Percentiles rank a stretch among this genome's conserved stretches.
These are phyloP conservation scores for Petrophora chlorosata DNA, from an alignment of 2,888 invertebrate species.

Conservation along the genomic window DNA sequence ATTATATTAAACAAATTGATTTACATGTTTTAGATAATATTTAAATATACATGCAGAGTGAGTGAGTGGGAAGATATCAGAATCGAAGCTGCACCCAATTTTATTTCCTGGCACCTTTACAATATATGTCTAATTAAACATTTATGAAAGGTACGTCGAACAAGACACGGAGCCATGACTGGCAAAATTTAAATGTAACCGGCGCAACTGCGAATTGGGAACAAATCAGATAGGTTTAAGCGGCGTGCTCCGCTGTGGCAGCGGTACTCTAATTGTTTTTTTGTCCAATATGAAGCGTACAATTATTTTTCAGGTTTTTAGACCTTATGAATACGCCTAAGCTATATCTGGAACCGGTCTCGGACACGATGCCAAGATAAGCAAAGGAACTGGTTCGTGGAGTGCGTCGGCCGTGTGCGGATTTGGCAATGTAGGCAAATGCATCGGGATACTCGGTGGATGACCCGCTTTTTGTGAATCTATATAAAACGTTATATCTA, in stretches of 20 bases:
- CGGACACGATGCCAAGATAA: slow-evolving; percentile 53
- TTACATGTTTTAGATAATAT: too few species aligned
- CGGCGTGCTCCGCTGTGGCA: slow-evolving; percentile 9
- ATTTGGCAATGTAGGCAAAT: slow-evolving; percentile 62
- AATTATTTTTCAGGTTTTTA: slow-evolving; percentile 42
- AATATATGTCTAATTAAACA: too few species aligned
- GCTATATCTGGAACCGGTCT: slow-evolving; percentile 58
- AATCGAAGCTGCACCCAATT: too few species aligned
- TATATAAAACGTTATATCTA: too few species aligned
- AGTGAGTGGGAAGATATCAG: too few species aligned
- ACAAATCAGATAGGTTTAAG: slow-evolving; percentile 33
- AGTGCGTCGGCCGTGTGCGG: slow-evolving; percentile 50
- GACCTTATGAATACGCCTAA: slow-evolving; percentile 44
- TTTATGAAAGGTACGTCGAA: too few species aligned
- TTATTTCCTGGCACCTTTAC: too few species aligned
- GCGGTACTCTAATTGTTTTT: slow-evolving; percentile 21
- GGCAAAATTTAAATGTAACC: slow-evolving; percentile 24
- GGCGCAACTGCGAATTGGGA: slow-evolving; percentile 30
- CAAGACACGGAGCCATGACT: too few species aligned
- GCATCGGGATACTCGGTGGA: slow-evolving; percentile 36
- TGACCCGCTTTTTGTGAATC: too few species aligned
- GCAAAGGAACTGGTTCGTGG: slow-evolving; percentile 59
- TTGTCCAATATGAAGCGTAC: slow-evolving; percentile 35
- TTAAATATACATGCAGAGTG: too few species aligned
- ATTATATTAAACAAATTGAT: too few species aligned